phyloP scores from a whole-genome alignment of 2,888 invertebrate genomes.

The Stegana nigrithorax region DNA sequence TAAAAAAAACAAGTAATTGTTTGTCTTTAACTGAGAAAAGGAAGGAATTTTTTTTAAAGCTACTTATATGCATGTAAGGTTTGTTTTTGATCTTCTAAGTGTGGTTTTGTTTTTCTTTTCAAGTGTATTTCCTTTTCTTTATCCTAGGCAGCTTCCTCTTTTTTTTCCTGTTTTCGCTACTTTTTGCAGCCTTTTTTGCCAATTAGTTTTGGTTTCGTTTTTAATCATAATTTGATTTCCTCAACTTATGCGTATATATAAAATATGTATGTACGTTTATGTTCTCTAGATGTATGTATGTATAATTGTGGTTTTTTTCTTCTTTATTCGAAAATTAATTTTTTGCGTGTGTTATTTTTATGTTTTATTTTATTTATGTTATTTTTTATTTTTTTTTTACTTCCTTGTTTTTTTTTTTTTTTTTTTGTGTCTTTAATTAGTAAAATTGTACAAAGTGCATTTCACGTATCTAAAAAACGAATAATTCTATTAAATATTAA shows the following conservation, averaged over 20 bases:
- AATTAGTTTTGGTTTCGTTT: not conserved
- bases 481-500: conserved; percentile 26
- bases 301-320: not conserved
- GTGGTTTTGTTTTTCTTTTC: conserved; percentile 23
- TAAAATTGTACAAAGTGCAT: conserved; percentile 59
- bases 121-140: conserved; percentile 26
- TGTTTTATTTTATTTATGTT: conserved; percentile 31
- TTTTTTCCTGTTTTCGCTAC: conserved; percentile 1
- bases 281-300: not conserved
- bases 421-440: conserved; percentile 28
- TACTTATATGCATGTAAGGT: conserved; percentile 26
- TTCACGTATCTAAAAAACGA: conserved; percentile 36
- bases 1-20: not conserved
- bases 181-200: conserved; percentile 1
- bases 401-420: conserved; percentile 34
- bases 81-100: conserved; percentile 22
- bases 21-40: not conserved
- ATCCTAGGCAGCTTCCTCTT: too few species aligned
- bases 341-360: conserved; percentile 28
- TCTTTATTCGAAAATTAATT: not conserved
- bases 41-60: conserved; percentile 25
- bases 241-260: conserved; percentile 18
- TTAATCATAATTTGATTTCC: not conserved
- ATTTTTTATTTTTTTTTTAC: conserved; percentile 30
- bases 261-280: not conserved